Base-by-base conservation (phyloP, 2,797 vertebrate genomes). In the Podarcis lilfordi region DNA sequence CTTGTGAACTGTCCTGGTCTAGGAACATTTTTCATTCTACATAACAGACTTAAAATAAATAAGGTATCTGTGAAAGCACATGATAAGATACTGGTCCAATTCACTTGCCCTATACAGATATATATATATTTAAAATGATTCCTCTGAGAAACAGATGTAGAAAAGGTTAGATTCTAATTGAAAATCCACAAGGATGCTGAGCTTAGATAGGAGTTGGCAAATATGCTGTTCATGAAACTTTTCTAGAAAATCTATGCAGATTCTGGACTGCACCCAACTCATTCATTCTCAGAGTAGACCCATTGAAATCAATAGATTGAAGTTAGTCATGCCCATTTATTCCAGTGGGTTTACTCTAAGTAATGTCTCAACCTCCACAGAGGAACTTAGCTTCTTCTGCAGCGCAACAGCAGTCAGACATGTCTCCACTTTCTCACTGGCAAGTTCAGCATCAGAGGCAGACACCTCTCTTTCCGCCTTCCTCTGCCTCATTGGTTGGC, bases 81-180 rank as follows among this genome's bases (percentile, higher is more conserved):
- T 71, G 27, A 74, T 19, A 32, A 80, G n/a, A 80, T 64, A 45
- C 29, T 80, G 6, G 23, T 61, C 55, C n/a, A 84, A 45, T 74
- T 80, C 21, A 32, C 29, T 35, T 84, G 25, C 61, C 40, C 37
- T 72, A n/a, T n/a, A 80, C 10, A 61, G 5, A 29, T 64, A 68
- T 77, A 27, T 43, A 8, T 43, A 50, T 50, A 50, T 82, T 79
- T 8, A 77, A 84, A 84, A 69, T 35, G n/a, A 71, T 88, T 32
- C 15, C 29, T 61, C 66, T 80, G 50, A 80, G 82, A 35, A 79
- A 68, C 32, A 84, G 45, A 72, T 37, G 13, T 72, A 27, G 75
- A 79, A 88, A 88, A 79, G 66, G 55, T 72, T 84, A 84, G 75
- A 72, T 61, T 79, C 29, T 88, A 84, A 88, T 80, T 84, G 75